phyloP scores from a whole-genome alignment of 2,888 invertebrate species.

The Strigamia transsilvanica region DNA sequence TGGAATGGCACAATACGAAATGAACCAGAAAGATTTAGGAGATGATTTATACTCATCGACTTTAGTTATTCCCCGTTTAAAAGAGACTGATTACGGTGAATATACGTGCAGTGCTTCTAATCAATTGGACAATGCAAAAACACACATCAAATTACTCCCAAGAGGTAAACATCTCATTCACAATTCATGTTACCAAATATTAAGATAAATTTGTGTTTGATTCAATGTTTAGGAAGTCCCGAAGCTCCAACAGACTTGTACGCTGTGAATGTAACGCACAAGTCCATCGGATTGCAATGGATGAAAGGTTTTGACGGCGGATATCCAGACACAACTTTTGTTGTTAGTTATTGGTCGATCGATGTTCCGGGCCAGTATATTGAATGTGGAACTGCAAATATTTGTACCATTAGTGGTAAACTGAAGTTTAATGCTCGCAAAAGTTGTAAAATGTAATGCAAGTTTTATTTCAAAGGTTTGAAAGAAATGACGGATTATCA shows the following conservation, averaged over 20 bases:
- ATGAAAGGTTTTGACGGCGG: slow-evolving; percentile 92
- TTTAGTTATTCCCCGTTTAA: slow-evolving; percentile 75
- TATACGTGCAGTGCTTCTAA: slow-evolving; percentile 90
- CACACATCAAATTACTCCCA: slow-evolving; percentile 77
- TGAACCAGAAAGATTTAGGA: slow-evolving; percentile 80
- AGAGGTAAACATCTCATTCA: too few species aligned
- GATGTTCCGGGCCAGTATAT: slow-evolving; percentile 26
- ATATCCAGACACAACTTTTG: slow-evolving; percentile 83
- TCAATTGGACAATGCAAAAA: slow-evolving; percentile 73
- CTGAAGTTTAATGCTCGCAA: neutral
- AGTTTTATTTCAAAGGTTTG: slow-evolving; percentile 66
- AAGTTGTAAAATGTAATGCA: neutral
- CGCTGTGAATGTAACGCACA: slow-evolving; percentile 78
- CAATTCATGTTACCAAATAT: too few species aligned
- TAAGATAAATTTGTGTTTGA: neutral
- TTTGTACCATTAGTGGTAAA: slow-evolving; percentile 61
- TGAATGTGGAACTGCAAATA: slow-evolving; percentile 55
- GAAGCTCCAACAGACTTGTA: slow-evolving; percentile 80
- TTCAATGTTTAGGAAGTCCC: slow-evolving; percentile 71
- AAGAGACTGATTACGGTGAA: slow-evolving; percentile 79
- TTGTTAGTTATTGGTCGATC: slow-evolving; percentile 74
- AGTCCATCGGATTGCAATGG: slow-evolving; percentile 83
- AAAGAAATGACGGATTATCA: slow-evolving; percentile 87
- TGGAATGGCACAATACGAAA: slow-evolving; percentile 77
- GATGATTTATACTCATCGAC: slow-evolving; percentile 87